A percentile compares a stretch with the other conserved stretches of the same genome.
Conservation (phyloP, 64 coral and sea anemone genomes). For the Platygyra sinensis region DNA sequence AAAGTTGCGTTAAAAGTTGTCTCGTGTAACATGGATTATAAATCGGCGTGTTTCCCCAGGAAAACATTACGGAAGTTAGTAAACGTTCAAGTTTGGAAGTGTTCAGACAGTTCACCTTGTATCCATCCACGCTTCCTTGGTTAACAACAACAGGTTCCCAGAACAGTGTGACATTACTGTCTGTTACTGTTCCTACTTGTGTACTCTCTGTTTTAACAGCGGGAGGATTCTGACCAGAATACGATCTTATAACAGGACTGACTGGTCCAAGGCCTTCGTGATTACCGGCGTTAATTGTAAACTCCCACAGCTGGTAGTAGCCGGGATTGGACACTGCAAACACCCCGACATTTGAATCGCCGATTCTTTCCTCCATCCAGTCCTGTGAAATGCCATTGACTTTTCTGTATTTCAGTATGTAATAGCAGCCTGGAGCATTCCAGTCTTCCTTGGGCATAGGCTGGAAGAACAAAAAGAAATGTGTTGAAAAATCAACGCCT, state of each 20-base stretch:
- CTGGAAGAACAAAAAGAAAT: conserved; percentile 22
- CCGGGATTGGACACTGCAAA: conserved; percentile 55
- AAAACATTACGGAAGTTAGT: no score
- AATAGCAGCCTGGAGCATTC: conserved; percentile 63
- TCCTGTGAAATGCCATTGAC: not conserved
- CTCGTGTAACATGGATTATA: no score
- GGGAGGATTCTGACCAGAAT: conserved; percentile 83
- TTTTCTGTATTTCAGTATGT: conserved; percentile 50
- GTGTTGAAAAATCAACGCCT: no score
- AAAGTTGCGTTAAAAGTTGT: no score
- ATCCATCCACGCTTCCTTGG: conserved; percentile 82
- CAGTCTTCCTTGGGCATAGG: conserved; percentile 60
- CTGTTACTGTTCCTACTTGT: conserved; percentile 18
- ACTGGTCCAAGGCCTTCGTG: conserved; percentile 35
- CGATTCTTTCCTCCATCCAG: conserved; percentile 12
- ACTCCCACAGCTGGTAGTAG: conserved; percentile 71
- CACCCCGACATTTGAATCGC: not conserved
- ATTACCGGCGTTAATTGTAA: conserved; percentile 63
- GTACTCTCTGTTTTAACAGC: conserved; percentile 35
- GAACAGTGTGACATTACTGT: conserved; percentile 32
- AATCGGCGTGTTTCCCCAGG: no score
- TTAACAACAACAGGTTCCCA: conserved; percentile 63
- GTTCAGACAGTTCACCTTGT: conserved; percentile 49
- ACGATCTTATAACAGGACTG: conserved; percentile 29
- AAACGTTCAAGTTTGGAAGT: no score